Evolutionary conservation across 2,113 vertebrate species (phyloP), one percentile per base, ranked within the genome.

Genomic region (Mormyrus iriodes): DNA sequence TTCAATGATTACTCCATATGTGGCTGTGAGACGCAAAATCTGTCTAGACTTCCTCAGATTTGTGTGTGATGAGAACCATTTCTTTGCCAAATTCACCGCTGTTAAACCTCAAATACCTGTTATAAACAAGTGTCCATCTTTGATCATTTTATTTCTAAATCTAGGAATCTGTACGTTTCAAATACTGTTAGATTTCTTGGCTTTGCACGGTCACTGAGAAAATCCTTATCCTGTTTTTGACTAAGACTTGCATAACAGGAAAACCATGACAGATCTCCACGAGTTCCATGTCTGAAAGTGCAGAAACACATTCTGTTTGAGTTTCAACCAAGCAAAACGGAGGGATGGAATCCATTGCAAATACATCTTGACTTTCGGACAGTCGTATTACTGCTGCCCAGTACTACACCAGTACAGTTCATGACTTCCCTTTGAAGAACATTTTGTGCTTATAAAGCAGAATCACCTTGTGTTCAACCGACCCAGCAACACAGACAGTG

Each of bases 11-110:
- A 84, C 88, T 85, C 89, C 88, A 65, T 91, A 85, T 92, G 91
- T 90, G 83, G 55, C 89, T 65, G 21, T 61, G 87, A 55, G 85
- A 90, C 85, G 53, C 53, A 65, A 92, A 79, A 27, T 35, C 91
- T 89, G 90, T 94, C 92, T 93, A 93, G 92, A 93, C 91, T 86
- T 86, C 52, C 88, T 31, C 89, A 89, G 35, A 82, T 35, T 65
- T 49, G 24, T 82, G 82, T 52, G 87, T 48, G 79, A 12, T 3
- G 44, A 10, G 39, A 3, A 84, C 7, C 24, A 48, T 48, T 2
- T 19, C 85, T 86, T 10, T 19, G 7, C 27, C 31, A 24, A 52
- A 86, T 86, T 84, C 15, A 55, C 51, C 51, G 53, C 48, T 9
- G 39, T 12, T 24, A 48, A 46, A 48, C 44, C 39, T 84, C 3